Evolutionary conservation across 2,888 invertebrate genomes (phyloP).

Genomic region (Erynnis tages): DNA sequence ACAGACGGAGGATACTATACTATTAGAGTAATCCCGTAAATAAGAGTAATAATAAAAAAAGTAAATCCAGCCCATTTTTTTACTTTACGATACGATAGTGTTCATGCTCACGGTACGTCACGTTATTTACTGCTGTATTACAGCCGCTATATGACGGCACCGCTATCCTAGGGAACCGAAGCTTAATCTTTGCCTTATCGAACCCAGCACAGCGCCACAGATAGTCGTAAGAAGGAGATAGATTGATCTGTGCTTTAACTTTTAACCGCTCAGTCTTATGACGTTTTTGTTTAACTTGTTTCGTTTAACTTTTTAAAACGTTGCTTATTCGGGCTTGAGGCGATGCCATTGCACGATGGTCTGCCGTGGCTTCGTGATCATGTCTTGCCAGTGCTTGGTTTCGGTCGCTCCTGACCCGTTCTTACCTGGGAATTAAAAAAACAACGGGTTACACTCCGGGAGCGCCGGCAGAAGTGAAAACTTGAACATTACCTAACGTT

Average conservation of each 20-base stretch:
- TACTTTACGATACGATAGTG: too few species aligned
- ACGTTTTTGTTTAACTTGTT: conserved; percentile 62
- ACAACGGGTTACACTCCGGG: conserved; percentile 20
- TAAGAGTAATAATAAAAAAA: too few species aligned
- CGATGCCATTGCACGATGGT: conserved; percentile 98
- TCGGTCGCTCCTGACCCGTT: conserved; percentile 97
- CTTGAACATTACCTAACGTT: too few species aligned
- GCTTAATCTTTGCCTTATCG: too few species aligned
- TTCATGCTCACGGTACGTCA: too few species aligned
- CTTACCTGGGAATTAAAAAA: conserved; percentile 86
- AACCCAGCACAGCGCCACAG: conserved; percentile 35
- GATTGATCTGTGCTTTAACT: conserved; percentile 49
- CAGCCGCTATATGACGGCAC: too few species aligned
- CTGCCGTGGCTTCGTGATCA: conserved; percentile 98
- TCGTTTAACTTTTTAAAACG: conserved; percentile 37
- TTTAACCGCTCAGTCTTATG: conserved; percentile 78
- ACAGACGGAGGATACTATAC: too few species aligned
- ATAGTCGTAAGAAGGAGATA: conserved; percentile 33
- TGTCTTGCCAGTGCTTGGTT: conserved; percentile 99
- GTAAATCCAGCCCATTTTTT: too few species aligned
- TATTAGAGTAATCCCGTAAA: too few species aligned
- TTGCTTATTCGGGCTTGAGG: conserved; percentile 92
- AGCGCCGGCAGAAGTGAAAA: neutral
- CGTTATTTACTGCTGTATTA: too few species aligned
- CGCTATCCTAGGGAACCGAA: too few species aligned